Conservation (phyloP, 2,888 invertebrate species). For the Oithona nana region DNA sequence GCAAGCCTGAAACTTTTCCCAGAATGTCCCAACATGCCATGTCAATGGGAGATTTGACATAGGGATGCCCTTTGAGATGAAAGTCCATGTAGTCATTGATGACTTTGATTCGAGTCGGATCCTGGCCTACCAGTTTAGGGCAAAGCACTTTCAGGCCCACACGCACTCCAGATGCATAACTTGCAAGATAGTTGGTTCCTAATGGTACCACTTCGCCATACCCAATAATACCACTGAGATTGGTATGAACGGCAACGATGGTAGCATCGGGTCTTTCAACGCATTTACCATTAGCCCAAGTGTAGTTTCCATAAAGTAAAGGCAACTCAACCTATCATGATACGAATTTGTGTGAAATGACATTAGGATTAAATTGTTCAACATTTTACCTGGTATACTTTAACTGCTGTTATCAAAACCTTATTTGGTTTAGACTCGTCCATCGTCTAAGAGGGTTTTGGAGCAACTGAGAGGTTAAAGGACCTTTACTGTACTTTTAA, state of each 20-base stretch:
- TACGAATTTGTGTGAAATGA: neutral
- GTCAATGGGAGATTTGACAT: conserved; percentile 2
- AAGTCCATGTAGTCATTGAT: neutral
- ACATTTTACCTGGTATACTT: neutral
- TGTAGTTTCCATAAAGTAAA: neutral
- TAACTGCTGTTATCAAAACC: neutral
- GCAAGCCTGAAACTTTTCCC: conserved; percentile 4
- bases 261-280: neutral
- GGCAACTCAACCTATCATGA: neutral
- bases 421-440: too few species aligned
- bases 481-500: too few species aligned
- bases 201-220: conserved; percentile 6
- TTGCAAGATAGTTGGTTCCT: neutral
- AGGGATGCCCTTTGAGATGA: neutral
- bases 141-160: neutral
- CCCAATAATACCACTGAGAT: neutral
- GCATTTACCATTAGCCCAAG: conserved; percentile 4
- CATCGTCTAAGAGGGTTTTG: too few species aligned
- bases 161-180: conserved; percentile 2
- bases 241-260: neutral
- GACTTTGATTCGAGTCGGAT: neutral
- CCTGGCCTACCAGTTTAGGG: conserved; percentile 3
- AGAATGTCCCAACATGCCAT: conserved; percentile 15
- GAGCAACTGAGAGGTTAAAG: too few species aligned
- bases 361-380: neutral